A percentile compares a stretch with the other conserved stretches of the same genome.
Evolutionary conservation across 2,113 vertebrate species (phyloP).

Genomic region (Spilogale gracilis): DNA sequence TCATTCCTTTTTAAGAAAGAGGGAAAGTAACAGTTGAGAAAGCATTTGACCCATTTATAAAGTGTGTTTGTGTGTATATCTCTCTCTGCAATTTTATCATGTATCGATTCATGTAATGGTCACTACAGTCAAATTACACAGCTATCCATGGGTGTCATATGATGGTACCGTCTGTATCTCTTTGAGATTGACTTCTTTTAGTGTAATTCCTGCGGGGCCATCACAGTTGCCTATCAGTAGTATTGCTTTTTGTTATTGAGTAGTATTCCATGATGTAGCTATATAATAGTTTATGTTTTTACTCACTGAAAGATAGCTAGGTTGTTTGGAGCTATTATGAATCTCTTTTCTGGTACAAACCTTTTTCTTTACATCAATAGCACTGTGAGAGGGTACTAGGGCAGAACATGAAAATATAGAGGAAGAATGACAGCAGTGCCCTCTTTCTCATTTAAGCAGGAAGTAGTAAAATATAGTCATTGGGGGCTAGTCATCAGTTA

Average conservation of each 20-base stretch:
- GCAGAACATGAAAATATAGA: background rate
- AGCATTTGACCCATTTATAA: background rate
- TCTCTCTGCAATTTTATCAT: background rate
- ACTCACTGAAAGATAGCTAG: background rate
- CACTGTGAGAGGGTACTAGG: background rate
- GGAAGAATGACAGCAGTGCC: background rate
- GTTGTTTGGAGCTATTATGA: background rate
- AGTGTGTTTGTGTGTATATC: background rate
- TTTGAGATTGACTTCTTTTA: slow-evolving; percentile 21
- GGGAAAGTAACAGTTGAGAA: background rate
- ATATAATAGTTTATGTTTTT: background rate
- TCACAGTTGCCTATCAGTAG: background rate
- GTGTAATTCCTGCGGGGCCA: background rate
- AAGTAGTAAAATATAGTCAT: background rate
- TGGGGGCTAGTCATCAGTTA: background rate
- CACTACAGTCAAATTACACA: background rate
- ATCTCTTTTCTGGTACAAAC: background rate
- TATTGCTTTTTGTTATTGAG: background rate
- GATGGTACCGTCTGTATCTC: background rate
- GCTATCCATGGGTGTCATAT: background rate
- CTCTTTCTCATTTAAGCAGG: background rate
- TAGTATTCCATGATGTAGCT: background rate
- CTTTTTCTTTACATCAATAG: background rate
- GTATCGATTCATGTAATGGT: background rate
- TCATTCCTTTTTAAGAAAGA: background rate